These are phyloP conservation scores for Drosophila triauraria DNA, from an alignment of 1,140 invertebrate species.

Conservation along the genomic window DNA sequence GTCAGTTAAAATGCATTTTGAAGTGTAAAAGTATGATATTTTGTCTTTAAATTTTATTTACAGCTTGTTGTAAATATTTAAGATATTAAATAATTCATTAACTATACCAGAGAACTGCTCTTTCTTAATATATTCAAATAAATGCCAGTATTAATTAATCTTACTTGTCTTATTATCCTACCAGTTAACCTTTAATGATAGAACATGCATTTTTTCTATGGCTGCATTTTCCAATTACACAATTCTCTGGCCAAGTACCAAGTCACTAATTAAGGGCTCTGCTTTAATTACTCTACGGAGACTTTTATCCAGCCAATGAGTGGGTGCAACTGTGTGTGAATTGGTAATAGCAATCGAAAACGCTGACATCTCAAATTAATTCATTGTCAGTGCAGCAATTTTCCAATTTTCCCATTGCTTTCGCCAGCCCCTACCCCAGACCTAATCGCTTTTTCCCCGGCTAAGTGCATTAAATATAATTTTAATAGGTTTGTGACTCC, in stretches of 20 bases:
- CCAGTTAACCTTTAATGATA: not conserved
- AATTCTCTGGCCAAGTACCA: not conserved
- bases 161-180: too few species aligned
- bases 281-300: too few species aligned
- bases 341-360: not conserved
- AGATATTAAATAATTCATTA: not conserved
- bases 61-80: not conserved
- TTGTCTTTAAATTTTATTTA: not conserved
- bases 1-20: not conserved
- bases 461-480: slow-evolving; percentile 51
- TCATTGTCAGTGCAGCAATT: slow-evolving; percentile 25
- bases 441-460: slow-evolving; percentile 34
- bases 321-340: not conserved
- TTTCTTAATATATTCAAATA: too few species aligned
- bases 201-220: not conserved
- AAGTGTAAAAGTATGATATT: not conserved
- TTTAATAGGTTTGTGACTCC: slow-evolving; percentile 37
- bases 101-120: too few species aligned
- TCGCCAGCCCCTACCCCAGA: not conserved
- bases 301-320: not conserved
- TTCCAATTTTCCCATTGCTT: slow-evolving; percentile 11
- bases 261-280: not conserved
- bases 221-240: too few species aligned
- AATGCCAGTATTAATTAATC: too few species aligned
- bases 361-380: slow-evolving; percentile 12